Conservation (phyloP, 2,113 vertebrate species). For the Grammomys surdaster region DNA sequence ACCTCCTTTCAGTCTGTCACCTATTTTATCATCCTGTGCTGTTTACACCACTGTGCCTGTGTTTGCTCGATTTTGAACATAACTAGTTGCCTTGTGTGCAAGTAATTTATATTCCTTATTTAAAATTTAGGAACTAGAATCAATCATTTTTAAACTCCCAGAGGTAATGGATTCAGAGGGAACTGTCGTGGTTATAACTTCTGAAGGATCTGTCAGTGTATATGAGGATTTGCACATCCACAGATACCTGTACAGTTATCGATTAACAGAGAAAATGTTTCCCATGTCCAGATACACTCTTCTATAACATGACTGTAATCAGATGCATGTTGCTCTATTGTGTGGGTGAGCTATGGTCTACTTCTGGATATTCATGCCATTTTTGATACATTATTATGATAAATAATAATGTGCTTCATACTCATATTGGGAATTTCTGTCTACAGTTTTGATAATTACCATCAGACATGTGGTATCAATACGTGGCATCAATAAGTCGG, state of each 20-base stretch:
- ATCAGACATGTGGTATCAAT: not conserved
- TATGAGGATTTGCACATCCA: not conserved
- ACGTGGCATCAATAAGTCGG: not conserved
- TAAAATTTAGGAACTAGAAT: constrained; percentile 33
- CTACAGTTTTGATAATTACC: not conserved
- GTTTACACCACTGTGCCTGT: not conserved
- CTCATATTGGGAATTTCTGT: not conserved
- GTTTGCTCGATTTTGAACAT: constrained; percentile 14
- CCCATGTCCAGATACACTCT: not conserved
- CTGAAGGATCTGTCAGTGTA: not conserved
- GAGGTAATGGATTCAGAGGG: not conserved
- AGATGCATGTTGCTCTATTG: not conserved
- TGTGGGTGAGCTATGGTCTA: not conserved
- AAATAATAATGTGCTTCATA: not conserved
- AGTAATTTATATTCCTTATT: constrained; percentile 2
- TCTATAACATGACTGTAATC: constrained; percentile 1
- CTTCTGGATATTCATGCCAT: not conserved
- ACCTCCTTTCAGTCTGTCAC: not conserved
- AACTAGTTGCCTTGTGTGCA: not conserved
- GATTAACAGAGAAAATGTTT: not conserved
- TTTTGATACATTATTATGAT: not conserved
- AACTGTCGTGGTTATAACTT: not conserved
- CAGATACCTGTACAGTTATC: not conserved
- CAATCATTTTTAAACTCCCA: not conserved
- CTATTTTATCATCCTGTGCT: not conserved